Conservation (phyloP, 1,140 invertebrate genomes). For the Ridgeia piscesae region DNA sequence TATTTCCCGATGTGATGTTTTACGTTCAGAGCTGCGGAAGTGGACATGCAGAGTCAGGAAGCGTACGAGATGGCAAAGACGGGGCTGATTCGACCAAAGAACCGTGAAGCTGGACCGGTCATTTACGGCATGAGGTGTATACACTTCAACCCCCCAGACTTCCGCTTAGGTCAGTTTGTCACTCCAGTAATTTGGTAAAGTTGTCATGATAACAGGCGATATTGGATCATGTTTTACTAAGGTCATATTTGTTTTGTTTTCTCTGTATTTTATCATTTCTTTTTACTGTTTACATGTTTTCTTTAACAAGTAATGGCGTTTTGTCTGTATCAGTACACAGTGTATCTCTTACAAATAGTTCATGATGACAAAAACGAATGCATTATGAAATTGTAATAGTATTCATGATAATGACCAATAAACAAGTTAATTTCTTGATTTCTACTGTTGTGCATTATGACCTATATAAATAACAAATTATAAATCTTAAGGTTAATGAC, state of each 20-base stretch:
- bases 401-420: neutral
- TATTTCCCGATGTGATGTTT: neutral
- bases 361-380: neutral
- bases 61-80: conserved; percentile 83
- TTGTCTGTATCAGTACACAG: neutral
- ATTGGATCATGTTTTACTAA: neutral
- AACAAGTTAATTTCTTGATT: neutral
- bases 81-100: conserved; percentile 75
- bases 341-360: neutral
- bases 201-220: neutral
- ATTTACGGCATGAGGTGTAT: conserved; percentile 86
- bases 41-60: conserved; percentile 79
- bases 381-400: neutral
- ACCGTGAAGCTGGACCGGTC: conserved; percentile 68
- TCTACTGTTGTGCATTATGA: neutral
- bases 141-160: conserved; percentile 77
- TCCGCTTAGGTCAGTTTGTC: conserved; percentile 72
- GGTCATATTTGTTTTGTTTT: neutral
- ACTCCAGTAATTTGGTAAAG: neutral
- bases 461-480: neutral
- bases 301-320: neutral
- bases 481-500: neutral
- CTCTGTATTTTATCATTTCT: neutral
- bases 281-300: neutral
- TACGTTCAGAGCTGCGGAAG: conserved; percentile 69